A percentile compares a stretch with the other conserved stretches of the same genome.
These are phyloP conservation scores for Hirtodrosophila histrioides DNA, from an alignment of 2,888 invertebrate genomes.

Conservation along the genomic window DNA sequence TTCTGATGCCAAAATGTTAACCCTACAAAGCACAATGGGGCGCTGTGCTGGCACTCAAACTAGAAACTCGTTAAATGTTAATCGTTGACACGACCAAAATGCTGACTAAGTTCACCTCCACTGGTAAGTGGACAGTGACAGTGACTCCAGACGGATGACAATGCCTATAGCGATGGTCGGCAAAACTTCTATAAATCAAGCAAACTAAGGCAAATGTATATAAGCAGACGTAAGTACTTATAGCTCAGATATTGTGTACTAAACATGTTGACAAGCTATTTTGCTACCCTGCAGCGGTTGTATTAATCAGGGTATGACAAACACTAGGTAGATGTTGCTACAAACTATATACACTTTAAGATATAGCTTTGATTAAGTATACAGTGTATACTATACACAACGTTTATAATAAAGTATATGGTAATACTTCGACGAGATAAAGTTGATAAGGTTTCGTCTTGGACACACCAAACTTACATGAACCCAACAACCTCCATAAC, in stretches of 20 bases:
- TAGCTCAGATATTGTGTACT: background rate
- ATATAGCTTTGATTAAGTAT: no score
- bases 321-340: no score
- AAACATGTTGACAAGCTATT: slow-evolving; percentile 28
- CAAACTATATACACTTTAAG: no score
- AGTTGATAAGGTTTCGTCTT: no score
- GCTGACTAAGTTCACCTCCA: slow-evolving; percentile 66
- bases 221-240: slow-evolving; percentile 3
- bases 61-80: slow-evolving; percentile 72
- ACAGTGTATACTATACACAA: no score
- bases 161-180: slow-evolving; percentile 19
- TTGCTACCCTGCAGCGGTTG: slow-evolving; percentile 4
- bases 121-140: slow-evolving; percentile 31
- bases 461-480: no score
- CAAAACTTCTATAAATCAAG: slow-evolving; percentile 49
- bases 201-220: slow-evolving; percentile 38
- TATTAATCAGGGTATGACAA: no score
- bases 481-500: no score
- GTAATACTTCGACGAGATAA: no score
- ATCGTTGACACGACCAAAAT: slow-evolving; percentile 76
- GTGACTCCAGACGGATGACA: slow-evolving; percentile 32
- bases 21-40: slow-evolving; percentile 58
- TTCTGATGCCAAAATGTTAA: slow-evolving; percentile 75
- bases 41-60: slow-evolving; percentile 28
- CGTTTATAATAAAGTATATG: no score